Percentiles rank a stretch among this genome's conserved stretches.
Evolutionary conservation across 2,113 vertebrate genomes (phyloP).

Genomic region (Psilopsiagon aurifrons): DNA sequence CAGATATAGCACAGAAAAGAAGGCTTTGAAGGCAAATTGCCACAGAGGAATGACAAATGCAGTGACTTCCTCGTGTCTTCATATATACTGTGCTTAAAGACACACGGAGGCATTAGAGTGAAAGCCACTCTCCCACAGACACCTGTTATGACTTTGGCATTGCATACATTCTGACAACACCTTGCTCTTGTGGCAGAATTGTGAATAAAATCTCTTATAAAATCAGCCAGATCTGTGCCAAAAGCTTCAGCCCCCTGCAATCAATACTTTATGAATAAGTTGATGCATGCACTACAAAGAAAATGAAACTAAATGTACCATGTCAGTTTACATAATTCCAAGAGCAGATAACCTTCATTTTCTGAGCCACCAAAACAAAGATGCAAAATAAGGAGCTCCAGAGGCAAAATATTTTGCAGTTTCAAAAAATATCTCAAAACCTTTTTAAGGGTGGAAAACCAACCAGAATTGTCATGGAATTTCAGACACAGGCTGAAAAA

Average conservation of each 20-base stretch:
- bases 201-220: not conserved
- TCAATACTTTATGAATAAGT: constrained; percentile 34
- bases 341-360: not conserved
- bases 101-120: not conserved
- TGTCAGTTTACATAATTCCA: constrained; percentile 49
- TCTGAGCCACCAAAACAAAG: not conserved
- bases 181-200: not conserved
- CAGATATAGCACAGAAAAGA: not conserved
- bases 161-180: not conserved
- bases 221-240: not conserved
- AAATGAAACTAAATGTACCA: constrained; percentile 1
- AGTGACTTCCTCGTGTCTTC: not conserved
- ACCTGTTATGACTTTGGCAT: not conserved
- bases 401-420: not conserved
- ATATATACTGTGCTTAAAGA: not conserved
- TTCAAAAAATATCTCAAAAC: not conserved
- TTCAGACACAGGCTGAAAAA: not conserved
- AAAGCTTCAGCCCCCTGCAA: not conserved
- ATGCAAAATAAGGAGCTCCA: not conserved
- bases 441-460: not conserved
- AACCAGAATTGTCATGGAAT: not conserved
- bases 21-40: not conserved
- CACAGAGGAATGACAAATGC: not conserved
- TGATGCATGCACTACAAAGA: not conserved
- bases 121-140: not conserved